Base-by-base conservation (phyloP, 2,113 vertebrate species). In the Tachysurus fulvidraco region DNA sequence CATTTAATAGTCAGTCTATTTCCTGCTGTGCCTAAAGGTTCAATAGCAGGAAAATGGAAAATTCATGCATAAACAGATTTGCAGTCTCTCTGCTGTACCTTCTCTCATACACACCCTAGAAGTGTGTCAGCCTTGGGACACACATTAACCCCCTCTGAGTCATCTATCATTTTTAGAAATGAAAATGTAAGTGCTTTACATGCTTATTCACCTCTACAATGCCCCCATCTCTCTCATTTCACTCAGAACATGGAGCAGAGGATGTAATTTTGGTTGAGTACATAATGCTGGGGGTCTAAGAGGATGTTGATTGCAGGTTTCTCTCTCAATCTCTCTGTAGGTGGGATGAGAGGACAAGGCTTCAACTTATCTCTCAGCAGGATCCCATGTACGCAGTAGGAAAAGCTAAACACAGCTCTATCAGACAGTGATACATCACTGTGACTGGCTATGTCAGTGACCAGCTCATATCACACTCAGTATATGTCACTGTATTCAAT, bases 101-200 rank as follows among this genome's bases (percentile, higher is more conserved):
- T 25, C 30, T 60, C 30, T 44, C 59, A 64, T 60, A 55, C 76
- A 67, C 30, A 67, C 5, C 13, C 50, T 69, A 55, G 76, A 69
- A 64, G 60, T 54, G 62, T 86, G 28, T 60, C 55, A 86, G 30
- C 19, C 28, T 79, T 78, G 74, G 74, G 73, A 78, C 59, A 54
- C 41, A 28, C 73, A 85, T 50, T 85, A 62, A 79, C 84, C 76
- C 84, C n/a, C 60, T 80, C 13, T 64, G 6, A 65, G 74, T 62
- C 59, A 79, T 85, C 30, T 55, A 79, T 79, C 84, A 79, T 65
- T 85, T 85, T 85, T 79, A 79, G 41, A 64, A 78, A 85, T 44
- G 60, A 65, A 50, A 78, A 79, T 67, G 28, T 79, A 85, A 85
- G 78, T 80, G 17, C 30, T 65, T 85, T 54, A 64, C 59, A 65